Percentiles rank a stretch among this genome's conserved stretches.
phyloP scores from a whole-genome alignment of 2,797 vertebrate species.

The Bryconaethiops microstoma region DNA sequence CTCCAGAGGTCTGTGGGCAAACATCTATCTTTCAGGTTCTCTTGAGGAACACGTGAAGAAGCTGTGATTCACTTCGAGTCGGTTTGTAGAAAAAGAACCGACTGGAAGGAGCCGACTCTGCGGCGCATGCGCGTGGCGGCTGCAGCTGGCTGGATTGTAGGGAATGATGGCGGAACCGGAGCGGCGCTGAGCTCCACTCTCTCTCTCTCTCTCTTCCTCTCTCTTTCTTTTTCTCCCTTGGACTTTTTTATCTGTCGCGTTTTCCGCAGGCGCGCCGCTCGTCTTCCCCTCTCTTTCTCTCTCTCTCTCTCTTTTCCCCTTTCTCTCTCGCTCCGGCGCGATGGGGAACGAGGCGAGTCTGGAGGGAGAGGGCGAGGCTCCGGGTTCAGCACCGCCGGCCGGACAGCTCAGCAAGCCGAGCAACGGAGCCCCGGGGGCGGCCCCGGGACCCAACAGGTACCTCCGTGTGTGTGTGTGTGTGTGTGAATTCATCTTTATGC shows the following conservation, averaged over 20 bases:
- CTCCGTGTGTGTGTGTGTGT: slow-evolving; percentile 27
- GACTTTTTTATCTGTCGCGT: neutral
- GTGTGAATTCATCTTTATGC: neutral
- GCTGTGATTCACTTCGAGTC: neutral
- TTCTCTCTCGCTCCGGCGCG: slow-evolving; percentile 52
- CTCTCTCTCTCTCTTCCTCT: slow-evolving; percentile 69
- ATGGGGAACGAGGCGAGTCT: slow-evolving; percentile 85
- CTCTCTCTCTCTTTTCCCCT: slow-evolving; percentile 21
- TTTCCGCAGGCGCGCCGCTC: neutral
- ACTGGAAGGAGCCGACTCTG: slow-evolving; percentile 48
- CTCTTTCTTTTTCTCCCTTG: slow-evolving; percentile 60
- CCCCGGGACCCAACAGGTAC: slow-evolving; percentile 76
- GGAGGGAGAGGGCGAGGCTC: slow-evolving; percentile 81
- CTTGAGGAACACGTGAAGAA: no score
- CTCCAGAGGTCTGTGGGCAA: no score
- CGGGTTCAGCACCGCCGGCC: slow-evolving; percentile 84
- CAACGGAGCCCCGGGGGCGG: slow-evolving; percentile 79
- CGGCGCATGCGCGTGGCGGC: slow-evolving; percentile 78
- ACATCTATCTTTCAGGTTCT: no score
- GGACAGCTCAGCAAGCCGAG: slow-evolving; percentile 86
- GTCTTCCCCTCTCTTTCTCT: slow-evolving; percentile 69
- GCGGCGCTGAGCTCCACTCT: slow-evolving; percentile 77
- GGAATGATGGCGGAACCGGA: slow-evolving; percentile 86
- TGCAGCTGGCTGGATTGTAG: slow-evolving; percentile 80
- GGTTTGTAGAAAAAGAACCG: neutral